phyloP scores from a whole-genome alignment of 2,113 vertebrate genomes.

The Leptodactylus fuscus region DNA sequence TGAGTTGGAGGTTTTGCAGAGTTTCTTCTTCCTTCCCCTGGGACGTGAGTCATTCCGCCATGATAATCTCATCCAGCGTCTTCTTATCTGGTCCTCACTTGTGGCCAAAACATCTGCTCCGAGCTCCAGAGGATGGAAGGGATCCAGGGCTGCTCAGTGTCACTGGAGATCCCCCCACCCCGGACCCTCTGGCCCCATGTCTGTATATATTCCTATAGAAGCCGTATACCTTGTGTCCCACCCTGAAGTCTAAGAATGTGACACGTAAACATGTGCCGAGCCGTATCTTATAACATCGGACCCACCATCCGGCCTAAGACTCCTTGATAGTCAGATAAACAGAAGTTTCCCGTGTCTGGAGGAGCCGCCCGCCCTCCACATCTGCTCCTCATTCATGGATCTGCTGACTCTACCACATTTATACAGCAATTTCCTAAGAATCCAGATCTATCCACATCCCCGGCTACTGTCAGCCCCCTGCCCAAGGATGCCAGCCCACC shows the following conservation, averaged over 20 bases:
- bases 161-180: too few relatives aligned
- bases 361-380: background rate
- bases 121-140: background rate
- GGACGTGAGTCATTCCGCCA: background rate
- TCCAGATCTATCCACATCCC: background rate
- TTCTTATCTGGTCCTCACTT: background rate
- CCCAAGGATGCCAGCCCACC: background rate
- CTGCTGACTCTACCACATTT: slow-evolving; percentile 16
- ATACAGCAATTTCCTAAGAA: background rate
- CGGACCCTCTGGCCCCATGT: too few relatives aligned
- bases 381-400: slow-evolving; percentile 27
- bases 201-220: too few relatives aligned
- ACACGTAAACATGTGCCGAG: too few relatives aligned
- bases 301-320: background rate
- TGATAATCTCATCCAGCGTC: background rate
- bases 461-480: background rate
- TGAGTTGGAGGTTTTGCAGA: background rate
- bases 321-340: slow-evolving; percentile 1
- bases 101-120: slow-evolving; percentile 6
- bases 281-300: background rate
- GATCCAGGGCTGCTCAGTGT: background rate
- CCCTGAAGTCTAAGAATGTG: background rate
- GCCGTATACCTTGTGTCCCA: too few relatives aligned
- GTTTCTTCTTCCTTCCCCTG: background rate
- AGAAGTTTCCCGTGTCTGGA: background rate